Base-by-base conservation (phyloP, 2,888 invertebrate species). In the Agrotis ipsilon region DNA sequence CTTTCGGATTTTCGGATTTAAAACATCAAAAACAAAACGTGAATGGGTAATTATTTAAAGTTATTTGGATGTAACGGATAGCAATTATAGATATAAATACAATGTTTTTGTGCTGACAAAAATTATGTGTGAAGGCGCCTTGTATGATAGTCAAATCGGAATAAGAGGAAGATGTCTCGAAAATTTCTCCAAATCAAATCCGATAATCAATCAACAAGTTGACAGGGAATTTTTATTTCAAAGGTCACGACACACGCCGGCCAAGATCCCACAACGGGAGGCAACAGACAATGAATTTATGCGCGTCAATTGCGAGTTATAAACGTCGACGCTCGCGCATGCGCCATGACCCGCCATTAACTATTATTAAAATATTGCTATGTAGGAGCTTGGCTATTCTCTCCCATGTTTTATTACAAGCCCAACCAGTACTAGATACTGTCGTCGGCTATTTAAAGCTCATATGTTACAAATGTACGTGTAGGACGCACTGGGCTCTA, bases 301-400 rank as follows among this genome's bases (percentile, higher is more conserved):
- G 91, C 91, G 93, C 91, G 93, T 94, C 94, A 93, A 94, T 94
- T 89, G 91, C 90, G 89, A 92, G 94, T 94, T 94, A 94, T 94
- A 94, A 93, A 94, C 94, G 92, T 94, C 93, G 92, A 89, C 93
- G 93, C 92, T 88, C 88, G 92, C 90, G 92, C 92, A 90, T 90
- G 91, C 90, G 90, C 92, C 81, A 90, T 94, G 94, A 94, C 94
- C 94, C 88, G 89, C 93, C 94, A 95, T 96, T 95, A 95, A 95
- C 94, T 92, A 95, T 94, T 96, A 96, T 95, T 95, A 95, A 96
- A 95, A 95, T 96, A 96, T 96, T 93, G 92, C 94, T 91, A 90
- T 92, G 94, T 94, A 93, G 92, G 86, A 92, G 92, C 93, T 90
- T 92, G 86, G 93, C 93, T 92, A 94, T 95, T 94, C 94, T 95